Evolutionary conservation across 2,797 vertebrate species (phyloP), one percentile per base, ranked within the genome.

Genomic region (Nannoperca obscura): DNA sequence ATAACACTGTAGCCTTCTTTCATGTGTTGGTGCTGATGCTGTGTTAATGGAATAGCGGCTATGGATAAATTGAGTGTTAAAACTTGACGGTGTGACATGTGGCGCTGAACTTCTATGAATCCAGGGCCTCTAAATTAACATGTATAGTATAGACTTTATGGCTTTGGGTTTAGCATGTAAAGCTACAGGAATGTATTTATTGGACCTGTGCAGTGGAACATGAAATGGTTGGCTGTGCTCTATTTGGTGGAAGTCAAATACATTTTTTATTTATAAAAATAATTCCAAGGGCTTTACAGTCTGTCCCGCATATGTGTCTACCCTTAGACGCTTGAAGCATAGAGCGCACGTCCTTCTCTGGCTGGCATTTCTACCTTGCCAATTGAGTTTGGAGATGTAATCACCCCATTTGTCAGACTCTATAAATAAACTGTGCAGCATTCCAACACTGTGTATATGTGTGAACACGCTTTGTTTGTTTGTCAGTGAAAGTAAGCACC

Each of bases 341-440:
- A 46, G 55, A 74, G 30, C 34, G 12, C 64, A 72, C 7, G 12
- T 60, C 59, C 42, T 32, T 69, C n/a, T 66, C 46, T 76, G 20
- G 44, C 57, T 52, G 69, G 58, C 78, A 86, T 88, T 83, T 74
- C 75, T 78, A 71, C 47, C 67, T 86, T 80, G 63, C 34, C 44
- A 3, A 82, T 80, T 88, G 54, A 84, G 71, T 85, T 85, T 80
- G 68, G 74, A 84, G 78, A 85, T 84, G 74, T 68, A 79, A 86
- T 91, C 75, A 68, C 64, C 36, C 53, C 65, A 85, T 86, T 90
- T 71, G 62, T 80, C 82, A 76, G 60, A 68, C 59, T 77, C 79
- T 91, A 88, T 82, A 87, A 86, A 89, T 89, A 90, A 54, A 68
- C 70, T 5, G 32, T 53, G 71, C 44, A 59, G 27, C 75, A 81